phyloP scores from a whole-genome alignment of 2,113 vertebrate genomes.

The Phalacrocorax carbo region DNA sequence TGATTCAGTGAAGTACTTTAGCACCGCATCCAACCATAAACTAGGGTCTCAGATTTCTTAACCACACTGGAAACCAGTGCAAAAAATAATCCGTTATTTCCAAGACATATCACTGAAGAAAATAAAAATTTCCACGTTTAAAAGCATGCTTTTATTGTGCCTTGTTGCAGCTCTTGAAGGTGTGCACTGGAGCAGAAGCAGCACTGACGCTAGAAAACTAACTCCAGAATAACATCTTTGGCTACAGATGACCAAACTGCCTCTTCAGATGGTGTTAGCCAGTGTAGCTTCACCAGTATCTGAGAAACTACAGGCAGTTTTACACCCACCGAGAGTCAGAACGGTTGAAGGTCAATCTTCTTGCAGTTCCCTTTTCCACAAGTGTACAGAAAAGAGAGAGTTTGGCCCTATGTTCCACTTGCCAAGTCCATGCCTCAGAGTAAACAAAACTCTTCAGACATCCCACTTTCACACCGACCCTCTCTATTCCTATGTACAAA shows the following conservation, averaged over 20 bases:
- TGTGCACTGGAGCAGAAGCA: not conserved
- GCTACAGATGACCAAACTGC: not conserved
- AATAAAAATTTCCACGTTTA: accelerated
- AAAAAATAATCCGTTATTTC: not conserved
- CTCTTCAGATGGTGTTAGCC: not conserved
- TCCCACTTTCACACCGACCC: not conserved
- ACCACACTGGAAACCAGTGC: not conserved
- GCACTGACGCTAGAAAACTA: not conserved
- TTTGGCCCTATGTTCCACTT: not conserved
- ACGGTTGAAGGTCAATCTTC: not conserved
- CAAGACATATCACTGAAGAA: not conserved
- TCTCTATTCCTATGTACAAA: not conserved
- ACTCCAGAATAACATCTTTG: accelerated
- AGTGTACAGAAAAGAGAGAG: too few species aligned
- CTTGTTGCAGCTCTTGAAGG: not conserved
- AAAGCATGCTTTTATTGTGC: not conserved
- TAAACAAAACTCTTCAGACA: not conserved
- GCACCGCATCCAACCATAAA: not conserved
- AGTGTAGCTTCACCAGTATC: not conserved
- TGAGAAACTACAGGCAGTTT: not conserved
- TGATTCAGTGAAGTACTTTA: not conserved
- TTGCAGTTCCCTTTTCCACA: not conserved
- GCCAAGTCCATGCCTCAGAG: not conserved
- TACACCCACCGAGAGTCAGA: not conserved
- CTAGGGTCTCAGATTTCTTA: not conserved